phyloP scores from a whole-genome alignment of 2,113 vertebrate genomes.

The Ciconia stormi region DNA sequence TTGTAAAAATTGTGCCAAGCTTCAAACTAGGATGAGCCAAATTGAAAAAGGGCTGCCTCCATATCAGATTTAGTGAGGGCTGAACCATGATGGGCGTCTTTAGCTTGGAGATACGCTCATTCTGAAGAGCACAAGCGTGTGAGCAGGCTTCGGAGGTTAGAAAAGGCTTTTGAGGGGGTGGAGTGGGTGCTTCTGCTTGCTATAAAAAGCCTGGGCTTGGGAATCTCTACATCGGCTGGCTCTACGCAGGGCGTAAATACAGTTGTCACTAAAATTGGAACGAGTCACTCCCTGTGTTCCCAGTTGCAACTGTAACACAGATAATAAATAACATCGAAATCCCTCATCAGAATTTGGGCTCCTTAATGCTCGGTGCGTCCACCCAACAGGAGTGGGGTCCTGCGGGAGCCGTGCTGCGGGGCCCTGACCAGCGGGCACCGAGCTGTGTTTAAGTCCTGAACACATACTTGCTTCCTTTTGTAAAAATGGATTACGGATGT shows the following conservation, averaged over 20 bases:
- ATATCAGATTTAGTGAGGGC: neutral
- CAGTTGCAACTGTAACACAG: neutral
- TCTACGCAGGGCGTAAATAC: neutral
- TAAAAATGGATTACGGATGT: neutral
- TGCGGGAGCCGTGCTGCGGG: fast-evolving
- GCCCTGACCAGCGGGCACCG: fast-evolving
- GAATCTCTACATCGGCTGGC: neutral
- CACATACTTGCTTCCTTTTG: neutral
- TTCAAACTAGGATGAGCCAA: neutral
- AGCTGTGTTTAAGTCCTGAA: neutral
- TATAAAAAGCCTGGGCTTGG: constrained; percentile 34
- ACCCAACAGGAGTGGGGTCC: no score
- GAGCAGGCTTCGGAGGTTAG: neutral
- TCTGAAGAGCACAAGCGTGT: neutral
- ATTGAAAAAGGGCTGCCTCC: neutral
- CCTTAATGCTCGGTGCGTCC: fast-evolving
- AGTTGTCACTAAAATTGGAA: constrained; percentile 1
- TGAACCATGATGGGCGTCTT: neutral
- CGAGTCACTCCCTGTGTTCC: neutral
- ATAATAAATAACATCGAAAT: neutral
- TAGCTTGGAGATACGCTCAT: neutral
- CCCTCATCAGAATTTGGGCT: neutral
- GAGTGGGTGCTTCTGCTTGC: constrained; percentile 29
- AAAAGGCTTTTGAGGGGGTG: neutral
- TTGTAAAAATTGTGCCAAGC: neutral